Percentiles rank a stretch among this genome's conserved stretches.
phyloP scores from a whole-genome alignment of 1,140 invertebrate species.

The Apis mellifera region Amel_HAv3.1 CM009933.2:10985001-10985500 shows the following conservation, averaged over 20 bases:
- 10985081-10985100: conserved; percentile 6
- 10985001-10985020: conserved; percentile 68
- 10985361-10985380: conserved; percentile 66
- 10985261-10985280: conserved; percentile 63
- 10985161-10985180: not conserved
- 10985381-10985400: conserved; percentile 51
- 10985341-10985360: conserved; percentile 67
- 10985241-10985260: not conserved
- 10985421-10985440: conserved; percentile 26
- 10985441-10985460: not conserved
- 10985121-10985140: not conserved
- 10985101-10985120: not conserved
- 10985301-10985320: conserved; percentile 39
- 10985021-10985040: conserved; percentile 80
- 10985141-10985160: not conserved
- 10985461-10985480: conserved; percentile 4
- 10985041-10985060: conserved; percentile 81
- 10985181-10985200: not conserved
- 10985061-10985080: conserved; percentile 70
- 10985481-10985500: conserved; percentile 67
- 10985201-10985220: not conserved
- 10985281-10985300: conserved; percentile 57
- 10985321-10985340: conserved; percentile 69
- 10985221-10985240: not conserved
- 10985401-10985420: conserved; percentile 1